Conservation (phyloP, 2,113 vertebrate species). For the Microcebus jonahi region DNA sequence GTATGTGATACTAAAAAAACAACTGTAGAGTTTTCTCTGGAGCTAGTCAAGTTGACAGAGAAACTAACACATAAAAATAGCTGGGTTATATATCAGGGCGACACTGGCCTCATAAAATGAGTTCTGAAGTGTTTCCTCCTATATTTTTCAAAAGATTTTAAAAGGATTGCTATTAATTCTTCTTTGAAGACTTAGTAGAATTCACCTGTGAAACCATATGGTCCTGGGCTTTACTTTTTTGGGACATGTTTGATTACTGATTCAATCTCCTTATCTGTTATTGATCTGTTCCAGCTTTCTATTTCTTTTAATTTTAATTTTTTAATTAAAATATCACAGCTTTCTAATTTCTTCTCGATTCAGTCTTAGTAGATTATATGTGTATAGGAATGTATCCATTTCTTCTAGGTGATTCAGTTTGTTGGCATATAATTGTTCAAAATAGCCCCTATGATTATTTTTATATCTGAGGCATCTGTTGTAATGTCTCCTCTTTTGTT, state of each 20-base stretch:
- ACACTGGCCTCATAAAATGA: neutral
- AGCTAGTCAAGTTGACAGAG: neutral
- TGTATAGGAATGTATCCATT: neutral
- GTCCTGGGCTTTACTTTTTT: neutral
- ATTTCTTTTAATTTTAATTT: neutral
- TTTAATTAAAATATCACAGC: too few species aligned
- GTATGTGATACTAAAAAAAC: neutral
- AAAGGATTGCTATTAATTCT: neutral
- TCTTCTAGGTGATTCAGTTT: neutral
- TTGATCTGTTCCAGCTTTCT: neutral
- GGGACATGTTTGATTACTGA: neutral
- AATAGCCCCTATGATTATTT: neutral
- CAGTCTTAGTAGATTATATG: neutral
- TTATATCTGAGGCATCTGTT: neutral
- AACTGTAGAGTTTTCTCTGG: neutral
- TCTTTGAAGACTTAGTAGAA: neutral
- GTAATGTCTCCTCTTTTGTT: neutral
- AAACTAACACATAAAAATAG: neutral
- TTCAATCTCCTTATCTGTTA: neutral
- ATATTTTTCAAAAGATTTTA: neutral
- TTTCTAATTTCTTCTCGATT: neutral
- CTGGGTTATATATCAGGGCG: neutral
- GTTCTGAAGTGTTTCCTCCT: neutral
- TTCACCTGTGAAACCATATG: neutral
- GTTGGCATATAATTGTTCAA: neutral